phyloP scores from a whole-genome alignment of 2,797 vertebrate species.

The Sebastes goodei region DNA sequence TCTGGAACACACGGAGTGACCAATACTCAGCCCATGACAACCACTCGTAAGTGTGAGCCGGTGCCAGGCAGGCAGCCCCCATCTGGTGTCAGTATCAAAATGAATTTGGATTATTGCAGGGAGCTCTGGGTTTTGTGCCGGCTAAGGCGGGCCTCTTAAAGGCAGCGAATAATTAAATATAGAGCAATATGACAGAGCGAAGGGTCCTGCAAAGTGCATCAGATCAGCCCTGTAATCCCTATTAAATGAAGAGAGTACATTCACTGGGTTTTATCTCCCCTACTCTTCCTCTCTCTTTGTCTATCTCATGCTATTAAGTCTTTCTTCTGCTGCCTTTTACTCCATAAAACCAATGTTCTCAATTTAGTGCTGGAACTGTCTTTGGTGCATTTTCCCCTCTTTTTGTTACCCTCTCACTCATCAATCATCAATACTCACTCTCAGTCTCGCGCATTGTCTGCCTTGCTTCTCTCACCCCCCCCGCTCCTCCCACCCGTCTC shows the following conservation, averaged over 20 bases:
- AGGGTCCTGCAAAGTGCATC: conserved; percentile 74
- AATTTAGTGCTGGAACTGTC: conserved; percentile 40
- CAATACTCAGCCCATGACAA: conserved; percentile 19
- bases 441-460: conserved; percentile 24
- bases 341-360: conserved; percentile 63
- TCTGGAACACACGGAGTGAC: conserved; percentile 25
- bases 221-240: conserved; percentile 77
- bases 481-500: not conserved
- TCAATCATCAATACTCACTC: conserved; percentile 41
- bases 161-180: conserved; percentile 77
- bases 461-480: not conserved
- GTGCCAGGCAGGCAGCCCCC: conserved; percentile 58
- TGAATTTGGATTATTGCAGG: conserved; percentile 78
- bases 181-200: conserved; percentile 70
- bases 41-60: conserved; percentile 20
- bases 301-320: conserved; percentile 57
- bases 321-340: conserved; percentile 55
- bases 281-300: conserved; percentile 55
- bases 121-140: conserved; percentile 52
- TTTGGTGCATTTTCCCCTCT: conserved; percentile 23
- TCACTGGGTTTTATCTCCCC: conserved; percentile 65
- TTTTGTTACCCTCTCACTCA: conserved; percentile 22
- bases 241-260: conserved; percentile 73
- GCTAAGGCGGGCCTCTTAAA: conserved; percentile 56
- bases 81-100: conserved; percentile 83